phyloP scores from a whole-genome alignment of 2,113 vertebrate species.

The Gopherus evgoodei region DNA sequence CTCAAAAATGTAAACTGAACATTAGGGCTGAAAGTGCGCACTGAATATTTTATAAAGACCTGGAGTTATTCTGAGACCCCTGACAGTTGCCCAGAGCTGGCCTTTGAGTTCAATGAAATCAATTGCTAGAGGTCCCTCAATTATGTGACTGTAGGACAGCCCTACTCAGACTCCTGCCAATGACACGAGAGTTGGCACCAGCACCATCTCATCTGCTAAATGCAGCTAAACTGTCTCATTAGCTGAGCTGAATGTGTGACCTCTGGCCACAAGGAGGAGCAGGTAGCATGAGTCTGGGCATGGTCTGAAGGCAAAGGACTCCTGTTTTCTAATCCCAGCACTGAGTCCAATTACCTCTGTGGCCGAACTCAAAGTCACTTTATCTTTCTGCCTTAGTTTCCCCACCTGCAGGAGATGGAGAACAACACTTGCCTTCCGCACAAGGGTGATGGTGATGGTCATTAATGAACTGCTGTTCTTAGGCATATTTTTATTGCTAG shows the following conservation, averaged over 20 bases:
- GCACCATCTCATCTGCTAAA: not conserved
- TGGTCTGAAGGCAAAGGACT: not conserved
- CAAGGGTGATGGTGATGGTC: accelerated
- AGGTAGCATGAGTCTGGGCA: no score
- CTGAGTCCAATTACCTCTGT: not conserved
- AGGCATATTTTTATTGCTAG: not conserved
- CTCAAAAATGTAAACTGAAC: accelerated
- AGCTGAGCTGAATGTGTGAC: not conserved
- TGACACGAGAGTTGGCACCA: not conserved
- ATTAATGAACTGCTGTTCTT: not conserved
- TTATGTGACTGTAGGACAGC: not conserved
- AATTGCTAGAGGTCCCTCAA: not conserved
- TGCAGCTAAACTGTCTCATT: not conserved
- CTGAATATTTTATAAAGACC: not conserved
- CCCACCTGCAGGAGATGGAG: conserved; percentile 16
- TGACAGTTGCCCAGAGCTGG: accelerated
- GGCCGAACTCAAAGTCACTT: conserved; percentile 59
- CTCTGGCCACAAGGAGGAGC: not conserved
- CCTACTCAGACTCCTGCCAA: not conserved
- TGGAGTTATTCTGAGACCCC: not conserved
- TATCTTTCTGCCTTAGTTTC: conserved; percentile 37
- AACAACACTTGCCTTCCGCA: conserved; percentile 45
- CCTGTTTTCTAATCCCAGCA: not conserved
- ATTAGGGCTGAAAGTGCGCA: not conserved
- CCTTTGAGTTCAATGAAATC: accelerated